Base-by-base conservation (phyloP, 2,113 vertebrate genomes). In the Spermophilus dauricus region DNA sequence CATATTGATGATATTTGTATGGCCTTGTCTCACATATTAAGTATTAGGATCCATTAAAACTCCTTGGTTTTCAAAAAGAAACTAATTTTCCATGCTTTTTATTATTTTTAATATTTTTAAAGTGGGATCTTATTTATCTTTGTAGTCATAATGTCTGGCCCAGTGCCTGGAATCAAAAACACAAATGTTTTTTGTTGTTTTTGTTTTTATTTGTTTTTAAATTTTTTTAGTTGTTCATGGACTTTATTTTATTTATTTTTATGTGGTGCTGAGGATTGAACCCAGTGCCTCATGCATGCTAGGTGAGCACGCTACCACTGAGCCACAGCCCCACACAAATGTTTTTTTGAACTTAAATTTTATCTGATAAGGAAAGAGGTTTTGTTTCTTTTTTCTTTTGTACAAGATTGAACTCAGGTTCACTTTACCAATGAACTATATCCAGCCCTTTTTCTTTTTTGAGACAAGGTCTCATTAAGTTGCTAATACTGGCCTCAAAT, bases 311-410 rank as follows among this genome's bases (percentile, higher is more conserved):
- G 42, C 5, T 42, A 6, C 42, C 42, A 42, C 42, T 42, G 42
- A 42, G 42, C 42, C 6, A 42, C 42, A 42, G 42, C 42, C 42
- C 5, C 42, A 63, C 8, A 37, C 90, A 95, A 69, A 75, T 89
- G 28, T 93, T 78, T 75, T 75, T 18, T 91, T 97, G 39, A 65
- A 87, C 39, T 85, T 93, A 95, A 67, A 11, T 85, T 95, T 96
- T 76, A 10, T 13, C 34, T 97, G 37, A n/a, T 78, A 83, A 96
- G 39, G 67, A 83, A 63, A 93, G 75, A 87, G 12, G 22, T 61
- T 24, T 61, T 8, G 24, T 61, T 61, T 9, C 24, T 61, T 61
- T 8, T 61, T 61, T 26, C 24, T 61, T 61, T 61, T 24, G 58
- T 32, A 34, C 65, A 32, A 30, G 4, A 34, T 69, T 69, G 65